A percentile compares a stretch with the other conserved stretches of the same genome.
Conservation (phyloP, 2,888 invertebrate genomes). For the Macrophya annulata region DNA sequence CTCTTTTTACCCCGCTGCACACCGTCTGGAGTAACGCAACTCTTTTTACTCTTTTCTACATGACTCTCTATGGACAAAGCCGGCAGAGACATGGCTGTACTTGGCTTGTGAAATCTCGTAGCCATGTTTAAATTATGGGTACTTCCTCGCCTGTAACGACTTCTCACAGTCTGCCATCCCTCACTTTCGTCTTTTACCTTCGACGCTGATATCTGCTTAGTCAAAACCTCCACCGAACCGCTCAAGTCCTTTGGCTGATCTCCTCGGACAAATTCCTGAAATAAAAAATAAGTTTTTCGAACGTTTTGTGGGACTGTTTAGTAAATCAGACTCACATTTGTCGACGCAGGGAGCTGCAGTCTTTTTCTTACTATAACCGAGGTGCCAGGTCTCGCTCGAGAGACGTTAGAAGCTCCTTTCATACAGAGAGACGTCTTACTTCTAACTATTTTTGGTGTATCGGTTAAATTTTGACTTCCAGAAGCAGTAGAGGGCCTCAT, state of each 20-base stretch:
- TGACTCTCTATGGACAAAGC: constrained; percentile 82
- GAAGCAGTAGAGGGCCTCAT: constrained; percentile 64
- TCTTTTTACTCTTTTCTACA: constrained; percentile 71
- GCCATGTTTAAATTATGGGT: constrained; percentile 83
- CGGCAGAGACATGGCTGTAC: constrained; percentile 91
- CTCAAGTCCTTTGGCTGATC: constrained; percentile 70
- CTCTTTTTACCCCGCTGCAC: constrained; percentile 65
- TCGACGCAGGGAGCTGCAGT: constrained; percentile 63
- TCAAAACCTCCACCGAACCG: constrained; percentile 72
- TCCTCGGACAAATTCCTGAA: constrained; percentile 58
- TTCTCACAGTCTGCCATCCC: constrained; percentile 96
- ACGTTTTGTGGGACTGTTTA: not conserved
- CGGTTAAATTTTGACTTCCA: constrained; percentile 55
- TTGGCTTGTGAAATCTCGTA: constrained; percentile 90
- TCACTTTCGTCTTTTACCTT: constrained; percentile 79
- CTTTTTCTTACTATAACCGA: constrained; percentile 71
- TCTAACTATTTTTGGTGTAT: constrained; percentile 71
- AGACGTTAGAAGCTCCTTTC: constrained; percentile 27
- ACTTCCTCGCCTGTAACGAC: constrained; percentile 85
- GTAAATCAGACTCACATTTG: constrained; percentile 14
- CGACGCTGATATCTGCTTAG: constrained; percentile 22
- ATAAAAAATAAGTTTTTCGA: constrained; percentile 45
- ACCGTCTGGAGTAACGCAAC: constrained; percentile 69
- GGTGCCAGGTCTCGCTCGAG: constrained; percentile 64
- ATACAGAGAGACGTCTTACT: constrained; percentile 75